phyloP scores from a whole-genome alignment of 2,888 invertebrate genomes.

The Entomobrya multifasciata region DNA sequence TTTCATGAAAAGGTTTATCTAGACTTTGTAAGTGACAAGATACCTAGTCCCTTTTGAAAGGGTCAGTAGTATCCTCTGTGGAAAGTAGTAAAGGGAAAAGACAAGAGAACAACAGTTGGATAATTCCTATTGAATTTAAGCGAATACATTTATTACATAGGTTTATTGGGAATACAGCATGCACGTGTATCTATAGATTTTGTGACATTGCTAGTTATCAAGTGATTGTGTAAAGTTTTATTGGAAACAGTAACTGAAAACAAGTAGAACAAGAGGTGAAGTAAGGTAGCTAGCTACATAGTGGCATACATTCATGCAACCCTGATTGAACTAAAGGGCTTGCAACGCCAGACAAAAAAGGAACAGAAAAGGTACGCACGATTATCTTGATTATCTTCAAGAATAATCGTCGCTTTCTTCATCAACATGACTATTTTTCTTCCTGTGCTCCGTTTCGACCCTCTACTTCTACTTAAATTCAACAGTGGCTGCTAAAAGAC shows the following conservation, averaged over 20 bases:
- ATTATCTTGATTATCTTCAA: slow-evolving; percentile 62
- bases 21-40: slow-evolving; percentile 37
- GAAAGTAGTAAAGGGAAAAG: neutral
- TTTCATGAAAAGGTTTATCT: slow-evolving; percentile 41
- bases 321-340: slow-evolving; percentile 27
- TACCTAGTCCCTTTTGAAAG: slow-evolving; percentile 30
- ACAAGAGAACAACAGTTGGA: neutral
- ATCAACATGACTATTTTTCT: slow-evolving; percentile 53
- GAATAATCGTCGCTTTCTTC: slow-evolving; percentile 21
- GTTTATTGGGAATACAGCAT: too few species aligned
- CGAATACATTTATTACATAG: too few species aligned
- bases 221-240: too few species aligned
- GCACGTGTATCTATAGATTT: too few species aligned
- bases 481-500: too few species aligned
- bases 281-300: neutral
- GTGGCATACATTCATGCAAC: neutral
- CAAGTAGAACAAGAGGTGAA: too few species aligned
- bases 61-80: neutral
- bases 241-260: too few species aligned
- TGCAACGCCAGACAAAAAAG: too few species aligned
- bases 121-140: slow-evolving; percentile 43
- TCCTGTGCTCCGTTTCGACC: slow-evolving; percentile 7
- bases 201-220: too few species aligned
- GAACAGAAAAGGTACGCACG: too few species aligned
- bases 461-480: neutral